Percentiles rank a stretch among this genome's conserved stretches.
Conservation (phyloP, 1,140 invertebrate species). For the Ctenoplectra terminalis region DNA sequence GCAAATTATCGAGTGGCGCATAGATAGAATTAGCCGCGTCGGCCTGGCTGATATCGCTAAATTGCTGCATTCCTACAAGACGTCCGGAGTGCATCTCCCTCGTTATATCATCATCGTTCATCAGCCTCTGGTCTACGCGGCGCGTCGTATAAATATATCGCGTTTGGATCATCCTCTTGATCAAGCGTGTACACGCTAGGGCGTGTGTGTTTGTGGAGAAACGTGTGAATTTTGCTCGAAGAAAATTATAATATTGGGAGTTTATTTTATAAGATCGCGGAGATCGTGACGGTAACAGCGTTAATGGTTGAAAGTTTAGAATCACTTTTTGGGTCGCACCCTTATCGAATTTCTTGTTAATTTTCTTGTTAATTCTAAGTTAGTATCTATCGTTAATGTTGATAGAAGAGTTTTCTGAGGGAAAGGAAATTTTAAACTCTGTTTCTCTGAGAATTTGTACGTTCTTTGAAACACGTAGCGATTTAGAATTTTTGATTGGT, state of each 20-base stretch:
- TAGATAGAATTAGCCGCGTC: constrained; percentile 64
- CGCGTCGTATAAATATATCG: constrained; percentile 61
- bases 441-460: too few species aligned
- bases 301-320: too few species aligned
- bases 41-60: constrained; percentile 62
- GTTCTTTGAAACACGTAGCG: too few species aligned
- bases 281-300: too few species aligned
- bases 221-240: background rate
- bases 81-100: constrained; percentile 63
- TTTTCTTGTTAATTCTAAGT: too few species aligned
- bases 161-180: constrained; percentile 57
- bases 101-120: constrained; percentile 64
- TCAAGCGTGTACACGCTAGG: background rate
- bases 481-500: too few species aligned
- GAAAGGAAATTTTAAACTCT: too few species aligned
- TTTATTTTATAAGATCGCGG: too few species aligned
- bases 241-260: background rate
- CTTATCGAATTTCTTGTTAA: too few species aligned
- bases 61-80: constrained; percentile 67
- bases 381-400: too few species aligned
- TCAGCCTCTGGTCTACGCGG: constrained; percentile 54
- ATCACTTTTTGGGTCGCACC: too few species aligned
- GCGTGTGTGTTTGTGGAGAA: background rate
- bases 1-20: constrained; percentile 63
- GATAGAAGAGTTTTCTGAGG: too few species aligned